Evolutionary conservation across 2,797 vertebrate genomes (phyloP).

Genomic region (Chrysocyon brachyurus): DNA sequence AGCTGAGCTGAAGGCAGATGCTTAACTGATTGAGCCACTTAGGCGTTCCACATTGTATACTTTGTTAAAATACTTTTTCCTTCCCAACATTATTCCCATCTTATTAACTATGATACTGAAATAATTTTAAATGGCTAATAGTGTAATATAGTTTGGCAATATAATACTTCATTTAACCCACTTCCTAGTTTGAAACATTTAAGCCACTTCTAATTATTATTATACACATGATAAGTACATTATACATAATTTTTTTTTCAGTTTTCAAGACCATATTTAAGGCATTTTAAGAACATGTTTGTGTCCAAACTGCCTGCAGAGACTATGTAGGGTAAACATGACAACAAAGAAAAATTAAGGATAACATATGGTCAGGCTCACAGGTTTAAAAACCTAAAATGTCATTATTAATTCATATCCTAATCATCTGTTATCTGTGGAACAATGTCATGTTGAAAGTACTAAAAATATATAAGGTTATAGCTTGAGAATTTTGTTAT

Average conservation of each 20-base stretch:
- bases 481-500: not conserved
- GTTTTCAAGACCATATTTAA: not conserved
- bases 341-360: not conserved
- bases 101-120: not conserved
- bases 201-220: constrained; percentile 34
- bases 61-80: not conserved
- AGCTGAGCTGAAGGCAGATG: too few species aligned
- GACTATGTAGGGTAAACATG: not conserved
- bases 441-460: not conserved
- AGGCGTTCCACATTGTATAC: not conserved
- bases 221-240: not conserved
- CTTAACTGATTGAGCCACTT: too few species aligned
- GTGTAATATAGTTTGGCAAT: not conserved
- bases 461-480: not conserved
- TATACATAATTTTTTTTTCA: not conserved
- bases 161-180: constrained; percentile 7
- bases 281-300: not conserved
- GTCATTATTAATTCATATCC: not conserved
- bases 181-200: not conserved
- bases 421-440: not conserved
- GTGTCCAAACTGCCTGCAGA: not conserved
- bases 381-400: not conserved
- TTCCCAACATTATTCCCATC: not conserved
- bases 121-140: not conserved
- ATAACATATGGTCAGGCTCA: not conserved